Base-by-base conservation (phyloP, 2,113 vertebrate species). In the Oryzias woworae region DNA sequence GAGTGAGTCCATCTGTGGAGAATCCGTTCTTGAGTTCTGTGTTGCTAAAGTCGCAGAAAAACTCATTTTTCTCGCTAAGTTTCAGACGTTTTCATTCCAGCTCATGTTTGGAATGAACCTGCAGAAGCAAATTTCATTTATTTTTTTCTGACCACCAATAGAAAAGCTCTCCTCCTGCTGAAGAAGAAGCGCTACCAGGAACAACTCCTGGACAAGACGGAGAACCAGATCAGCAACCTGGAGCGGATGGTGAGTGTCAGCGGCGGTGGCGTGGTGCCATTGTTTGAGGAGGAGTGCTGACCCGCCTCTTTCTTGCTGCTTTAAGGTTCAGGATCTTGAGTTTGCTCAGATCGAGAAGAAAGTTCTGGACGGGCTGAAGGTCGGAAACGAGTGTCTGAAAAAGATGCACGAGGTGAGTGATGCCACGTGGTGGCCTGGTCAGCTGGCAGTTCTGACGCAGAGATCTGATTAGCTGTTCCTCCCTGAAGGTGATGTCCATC, bases 171-270 rank as follows among this genome's bases (percentile, higher is more conserved):
- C 66, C 89, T 96, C 6, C 46, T 99, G 85, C 92, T 99, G 4
- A 98, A 95, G 83, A 99, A 99, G 89, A 98, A 98, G 51, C 92
- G 95, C 3, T 98, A 95, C 85, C 94, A 94, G 76, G 97, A 99
- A 14, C 95, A 96, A 36, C 94, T 99, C 0, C 87, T 98, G 22
- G 94, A 98, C 46, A 95, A 93, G 77, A 96, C 96, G 0, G 97
- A 99, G 48, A 96, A 90, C 83, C 97, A 99, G 88, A 96, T 98
- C 76, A 92, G 93, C 70, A 98, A 98, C 90, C 73, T 99, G 90
- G 97, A 98, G 80, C 82, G 92, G 4, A 95, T 99, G 97, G 97
- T 98, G 77, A 88, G 92, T 16, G 13, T 4, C 2, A 0, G 0
- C 8, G 0, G 4, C 28, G 5, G 3, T 0, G 36, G 7, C 12